Evolutionary conservation across 2,113 vertebrate species (phyloP), one percentile per base, ranked within the genome.

Genomic region (Tricholaema leucomelas): DNA sequence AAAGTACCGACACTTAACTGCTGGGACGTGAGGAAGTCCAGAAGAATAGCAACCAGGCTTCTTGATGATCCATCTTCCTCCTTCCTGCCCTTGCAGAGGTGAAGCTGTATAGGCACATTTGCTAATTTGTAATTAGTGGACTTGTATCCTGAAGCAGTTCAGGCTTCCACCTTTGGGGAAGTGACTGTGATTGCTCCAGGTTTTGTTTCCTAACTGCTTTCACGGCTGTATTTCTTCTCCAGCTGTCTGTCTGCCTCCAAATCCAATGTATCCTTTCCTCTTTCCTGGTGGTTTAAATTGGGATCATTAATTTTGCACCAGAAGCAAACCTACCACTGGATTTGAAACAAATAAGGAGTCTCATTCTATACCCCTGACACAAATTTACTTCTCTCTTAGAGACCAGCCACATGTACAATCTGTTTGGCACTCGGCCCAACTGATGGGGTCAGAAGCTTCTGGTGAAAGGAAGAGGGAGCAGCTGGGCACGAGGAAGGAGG

Each of bases 221-320:
- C 86, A 90, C 86, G 91, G 72, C 84, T 85, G 35, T 79, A 92
- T 95, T 89, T 94, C 78, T 93, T 93, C 69, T 93, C 91, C 94
- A 96, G 78, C 77, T 90, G 73, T 61, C 83, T 44, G 42, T 18
- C 42, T 83, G 44, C 44, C 72, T 78, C 90, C 63, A 85, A 75
- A 78, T 75, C 69, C 66, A 94, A 69, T 35, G 21, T 44, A 81
- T 36, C 86, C 66, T 88, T 90, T 90, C 77, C 40, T 73, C 73
- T 90, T 91, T 86, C 81, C 81, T 91, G 66, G 36, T 17, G 16
- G 44, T 78, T 91, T 75, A 88, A 90, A 88, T 93, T 74, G 54
- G 66, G 20, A 33, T 84, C 0, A 0, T 65, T 83, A 81, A 72
- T 88, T 88, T 88, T 81, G 54, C 59, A 75, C 48, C 81, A 72